phyloP scores from a whole-genome alignment of 2,888 invertebrate species.

The Tetranychus piercei region DNA sequence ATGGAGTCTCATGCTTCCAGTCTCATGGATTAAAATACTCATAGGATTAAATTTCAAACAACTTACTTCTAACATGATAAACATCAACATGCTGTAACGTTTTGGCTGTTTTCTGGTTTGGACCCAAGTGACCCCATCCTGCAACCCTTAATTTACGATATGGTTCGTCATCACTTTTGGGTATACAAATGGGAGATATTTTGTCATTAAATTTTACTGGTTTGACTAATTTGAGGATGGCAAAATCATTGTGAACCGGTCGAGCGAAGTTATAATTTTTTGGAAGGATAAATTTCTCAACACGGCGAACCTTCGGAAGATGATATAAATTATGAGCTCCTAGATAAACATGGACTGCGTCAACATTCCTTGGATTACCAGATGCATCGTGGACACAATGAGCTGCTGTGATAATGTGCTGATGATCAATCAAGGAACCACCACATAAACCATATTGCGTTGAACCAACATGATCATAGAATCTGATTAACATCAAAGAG shows the following conservation, averaged over 20 bases:
- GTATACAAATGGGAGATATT: slow-evolving; percentile 7
- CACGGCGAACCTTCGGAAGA: neutral
- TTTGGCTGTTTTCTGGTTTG: neutral
- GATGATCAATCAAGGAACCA: slow-evolving; percentile 7
- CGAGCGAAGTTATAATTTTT: neutral
- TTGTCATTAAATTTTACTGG: neutral
- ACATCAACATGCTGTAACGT: neutral
- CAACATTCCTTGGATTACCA: neutral
- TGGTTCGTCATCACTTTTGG: slow-evolving; percentile 2
- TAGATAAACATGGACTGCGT: neutral
- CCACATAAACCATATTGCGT: slow-evolving; percentile 7
- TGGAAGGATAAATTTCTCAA: neutral
- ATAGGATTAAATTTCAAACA: too few species aligned
- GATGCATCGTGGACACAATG: slow-evolving; percentile 8
- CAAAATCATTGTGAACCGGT: slow-evolving; percentile 9
- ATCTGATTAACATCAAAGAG: neutral
- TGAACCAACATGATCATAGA: neutral
- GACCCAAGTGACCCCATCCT: slow-evolving; percentile 2
- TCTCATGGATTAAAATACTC: too few species aligned
- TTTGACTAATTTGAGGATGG: neutral
- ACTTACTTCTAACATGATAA: slow-evolving; percentile 4
- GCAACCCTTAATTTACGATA: neutral
- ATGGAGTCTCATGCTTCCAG: too few species aligned
- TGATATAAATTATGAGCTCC: neutral
- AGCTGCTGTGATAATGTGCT: slow-evolving; percentile 6